Evolutionary conservation across 2,797 vertebrate species (phyloP), one percentile per base, ranked within the genome.

Genomic region (Pseudopleuronectes americanus): DNA sequence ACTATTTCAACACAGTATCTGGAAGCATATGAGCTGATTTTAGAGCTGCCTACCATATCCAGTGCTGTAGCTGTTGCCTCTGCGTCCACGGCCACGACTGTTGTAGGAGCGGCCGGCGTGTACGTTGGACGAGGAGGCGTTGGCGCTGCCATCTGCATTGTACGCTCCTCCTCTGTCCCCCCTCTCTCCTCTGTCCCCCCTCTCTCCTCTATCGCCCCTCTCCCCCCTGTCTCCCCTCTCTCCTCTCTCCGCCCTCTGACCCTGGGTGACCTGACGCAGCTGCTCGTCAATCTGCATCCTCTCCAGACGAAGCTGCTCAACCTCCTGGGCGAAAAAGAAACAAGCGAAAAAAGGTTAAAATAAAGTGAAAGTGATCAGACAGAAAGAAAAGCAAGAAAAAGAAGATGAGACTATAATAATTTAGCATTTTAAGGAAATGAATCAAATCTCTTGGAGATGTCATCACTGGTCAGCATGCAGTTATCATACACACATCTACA

Each of bases 201-300:
- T 96, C 45, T 98, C 97, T 97, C 97, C 81, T 68, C 23, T 83
- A 76, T 6, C 86, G 68, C 86, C 81, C 64, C 23, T 83, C 76
- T 6, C 86, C 72, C 86, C 26, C 26, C 26, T 26, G 1, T 26
- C 26, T 98, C 13, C 14, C 38, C 81, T 68, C 23, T 84, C 82
- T 6, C 86, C 78, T 87, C 96, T 96, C 47, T 98, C 97, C 60
- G 85, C 63, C 73, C 97, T 94, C 92, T 97, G 96, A 76, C 97
- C 96, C 95, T 97, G 96, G 76, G 95, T 97, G 54, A 99, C 95
- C 93, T 99, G 97, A 75, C 97, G 96, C 28, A 99, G 86, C 63
- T 99, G 97, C 48, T 99, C 98, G 16, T 99, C 98, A 16, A 99
- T 99, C 89, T 99, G 97, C 79, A 99, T 94, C 71, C 98, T 94